A percentile compares a stretch with the other conserved stretches of the same genome.
These are phyloP conservation scores for Drosophila neutralis DNA, from an alignment of 2,888 invertebrate species.

Conservation along the genomic window DNA sequence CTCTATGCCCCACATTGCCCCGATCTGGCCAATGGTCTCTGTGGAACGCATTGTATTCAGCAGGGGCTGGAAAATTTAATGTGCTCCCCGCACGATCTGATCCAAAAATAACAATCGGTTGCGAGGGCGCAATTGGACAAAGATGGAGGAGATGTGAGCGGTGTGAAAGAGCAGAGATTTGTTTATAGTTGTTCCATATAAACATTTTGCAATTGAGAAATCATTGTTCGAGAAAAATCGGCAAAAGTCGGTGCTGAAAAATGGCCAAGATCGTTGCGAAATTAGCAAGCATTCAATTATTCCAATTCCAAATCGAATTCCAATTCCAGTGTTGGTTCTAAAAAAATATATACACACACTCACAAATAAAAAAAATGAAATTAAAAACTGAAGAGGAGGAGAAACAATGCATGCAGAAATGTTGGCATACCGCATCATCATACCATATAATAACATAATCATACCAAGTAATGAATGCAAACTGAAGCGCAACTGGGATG, in stretches of 20 bases:
- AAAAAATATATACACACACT: neutral
- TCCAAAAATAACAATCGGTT: conserved; percentile 69
- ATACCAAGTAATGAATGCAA: conserved; percentile 47
- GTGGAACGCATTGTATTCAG: conserved; percentile 56
- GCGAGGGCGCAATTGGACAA: conserved; percentile 29
- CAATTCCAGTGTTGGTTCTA: neutral
- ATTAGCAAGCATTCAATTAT: conserved; percentile 35
- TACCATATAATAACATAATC: conserved; percentile 42
- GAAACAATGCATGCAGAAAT: conserved; percentile 48
- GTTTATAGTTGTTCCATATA: conserved; percentile 68
- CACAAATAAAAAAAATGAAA: neutral
- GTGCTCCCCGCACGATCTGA: conserved; percentile 61
- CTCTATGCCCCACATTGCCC: conserved; percentile 18
- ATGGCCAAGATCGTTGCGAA: conserved; percentile 25
- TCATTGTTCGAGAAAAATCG: conserved; percentile 69
- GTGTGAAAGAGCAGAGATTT: conserved; percentile 41
- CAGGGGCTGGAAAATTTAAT: conserved; percentile 68
- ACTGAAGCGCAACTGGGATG: conserved; percentile 46
- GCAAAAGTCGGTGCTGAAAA: conserved; percentile 36
- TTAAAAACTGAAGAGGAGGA: neutral
- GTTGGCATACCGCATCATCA: conserved; percentile 46
- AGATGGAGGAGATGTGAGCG: conserved; percentile 1
- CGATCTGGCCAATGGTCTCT: conserved; percentile 25
- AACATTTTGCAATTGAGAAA: conserved; percentile 77
- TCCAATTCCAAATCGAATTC: conserved; percentile 21